Evolutionary conservation across 2,113 vertebrate genomes (phyloP), one percentile per base, ranked within the genome.

Genomic region (Trochalopteron elliotii): DNA sequence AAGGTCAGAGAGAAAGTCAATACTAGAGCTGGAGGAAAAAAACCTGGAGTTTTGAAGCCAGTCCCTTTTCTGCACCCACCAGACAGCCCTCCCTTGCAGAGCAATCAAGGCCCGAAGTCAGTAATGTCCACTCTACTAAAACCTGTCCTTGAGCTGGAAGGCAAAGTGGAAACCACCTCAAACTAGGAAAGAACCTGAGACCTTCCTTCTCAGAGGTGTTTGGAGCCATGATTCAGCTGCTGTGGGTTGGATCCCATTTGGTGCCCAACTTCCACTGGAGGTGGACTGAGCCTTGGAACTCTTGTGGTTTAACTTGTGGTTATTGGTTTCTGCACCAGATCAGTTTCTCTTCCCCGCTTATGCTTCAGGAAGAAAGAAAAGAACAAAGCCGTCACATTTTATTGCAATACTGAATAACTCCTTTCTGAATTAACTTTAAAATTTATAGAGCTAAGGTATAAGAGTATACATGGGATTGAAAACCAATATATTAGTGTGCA

Each of bases 1-100:
- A 95, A 97, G 93, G 94, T 95, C 96, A 90, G 68, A 84, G 64
- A 89, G 88, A 96, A 96, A 88, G 90, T 94, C 94, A 93, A 93
- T 74, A 78, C 82, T 15, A 80, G 68, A 94, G n/a, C 39, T 80
- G 61, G 22, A 52, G 56, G 17, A 7, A 44, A 45, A 64, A 69
- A 78, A 22, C 1, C 25, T 71, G 19, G 30, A 80, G 79, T 56
- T 86, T 50, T 74, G 71, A 89, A 94, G n/a, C 9, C 64, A 56
- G 35, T 39, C 72, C 31, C 40, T 90, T 70, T 90, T 55, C 44
- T 90, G 56, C 53, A 87, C 11, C 40, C 40, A 50, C n/a, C 50
- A 57, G 49, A 27, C 25, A 64, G 33, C 31, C 18, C n/a, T 70
- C 4, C 37, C 47, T 55, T 67, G 71, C 47, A 45, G n/a, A 65